Percentiles rank a stretch among this genome's conserved stretches.
phyloP scores from a whole-genome alignment of 2,888 invertebrate genomes.

The Cheilosia vulpina region DNA sequence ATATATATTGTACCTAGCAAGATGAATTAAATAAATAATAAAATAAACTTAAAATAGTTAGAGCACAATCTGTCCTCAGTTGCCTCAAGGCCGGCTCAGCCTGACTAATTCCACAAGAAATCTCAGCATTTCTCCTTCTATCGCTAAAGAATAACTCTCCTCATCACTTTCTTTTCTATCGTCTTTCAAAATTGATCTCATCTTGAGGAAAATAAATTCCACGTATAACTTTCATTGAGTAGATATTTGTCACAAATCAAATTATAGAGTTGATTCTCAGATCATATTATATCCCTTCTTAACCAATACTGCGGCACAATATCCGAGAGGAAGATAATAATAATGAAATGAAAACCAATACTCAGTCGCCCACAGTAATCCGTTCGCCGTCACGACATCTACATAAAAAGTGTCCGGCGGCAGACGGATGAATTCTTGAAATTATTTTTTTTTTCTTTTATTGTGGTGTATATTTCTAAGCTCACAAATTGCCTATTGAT shows the following conservation, averaged over 20 bases:
- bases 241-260: neutral
- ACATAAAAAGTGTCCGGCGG: neutral
- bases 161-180: no score
- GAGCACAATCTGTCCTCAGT: no score
- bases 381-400: neutral
- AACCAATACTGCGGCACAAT: neutral
- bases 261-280: neutral
- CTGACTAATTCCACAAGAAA: no score
- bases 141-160: no score
- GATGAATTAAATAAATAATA: no score
- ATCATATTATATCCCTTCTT: neutral
- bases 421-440: conserved; percentile 19
- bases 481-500: conserved; percentile 41
- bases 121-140: no score
- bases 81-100: no score
- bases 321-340: neutral
- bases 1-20: no score
- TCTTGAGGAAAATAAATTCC: neutral
- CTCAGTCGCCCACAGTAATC: conserved; percentile 10
- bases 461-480: conserved; percentile 16
- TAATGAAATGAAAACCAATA: conserved; percentile 20
- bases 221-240: neutral
- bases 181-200: neutral
- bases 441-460: neutral
- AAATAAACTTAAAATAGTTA: no score